A percentile compares a stretch with the other conserved stretches of the same genome.
Conservation (phyloP, 1,140 invertebrate genomes). For the Ips typographus region DNA sequence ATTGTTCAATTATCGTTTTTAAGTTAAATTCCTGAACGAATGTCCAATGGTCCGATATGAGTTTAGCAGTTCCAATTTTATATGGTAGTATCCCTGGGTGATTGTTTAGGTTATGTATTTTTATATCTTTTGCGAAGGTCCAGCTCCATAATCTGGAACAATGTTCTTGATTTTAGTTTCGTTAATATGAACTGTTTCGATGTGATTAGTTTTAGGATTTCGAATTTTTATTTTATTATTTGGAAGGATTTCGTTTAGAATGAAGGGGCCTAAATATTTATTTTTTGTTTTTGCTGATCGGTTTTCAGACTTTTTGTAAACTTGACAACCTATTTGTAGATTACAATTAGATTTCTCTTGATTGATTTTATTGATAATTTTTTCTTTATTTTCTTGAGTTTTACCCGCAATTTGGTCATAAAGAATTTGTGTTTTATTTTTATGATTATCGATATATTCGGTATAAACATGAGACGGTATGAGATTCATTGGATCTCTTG, state of each 20-base stretch:
- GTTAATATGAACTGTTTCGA: constrained; percentile 19
- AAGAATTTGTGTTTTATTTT: no score
- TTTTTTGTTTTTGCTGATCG: constrained; percentile 22
- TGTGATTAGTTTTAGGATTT: constrained; percentile 16
- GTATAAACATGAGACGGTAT: constrained; percentile 5
- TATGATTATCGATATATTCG: constrained; percentile 9
- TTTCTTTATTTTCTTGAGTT: constrained; percentile 14
- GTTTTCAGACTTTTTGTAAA: constrained; percentile 15
- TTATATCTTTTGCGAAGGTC: constrained; percentile 7
- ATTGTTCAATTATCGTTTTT: constrained; percentile 9
- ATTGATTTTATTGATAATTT: constrained; percentile 25
- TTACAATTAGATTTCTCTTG: constrained; percentile 9
- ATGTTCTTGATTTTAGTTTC: constrained; percentile 22
- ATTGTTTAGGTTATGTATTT: constrained; percentile 14
- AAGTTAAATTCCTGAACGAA: constrained; percentile 20
- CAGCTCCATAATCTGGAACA: constrained; percentile 16
- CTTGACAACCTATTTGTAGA: constrained; percentile 7
- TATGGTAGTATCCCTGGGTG: constrained; percentile 20
- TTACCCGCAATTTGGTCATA: no score
- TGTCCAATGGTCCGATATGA: constrained; percentile 18
- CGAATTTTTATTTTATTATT: constrained; percentile 20
- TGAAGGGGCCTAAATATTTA: constrained; percentile 22
- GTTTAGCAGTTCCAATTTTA: constrained; percentile 17
- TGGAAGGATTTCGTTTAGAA: constrained; percentile 14
- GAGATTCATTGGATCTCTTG: no score